phyloP scores from a whole-genome alignment of 1,140 invertebrate species.

The Leptestheria dahalacensis region DNA sequence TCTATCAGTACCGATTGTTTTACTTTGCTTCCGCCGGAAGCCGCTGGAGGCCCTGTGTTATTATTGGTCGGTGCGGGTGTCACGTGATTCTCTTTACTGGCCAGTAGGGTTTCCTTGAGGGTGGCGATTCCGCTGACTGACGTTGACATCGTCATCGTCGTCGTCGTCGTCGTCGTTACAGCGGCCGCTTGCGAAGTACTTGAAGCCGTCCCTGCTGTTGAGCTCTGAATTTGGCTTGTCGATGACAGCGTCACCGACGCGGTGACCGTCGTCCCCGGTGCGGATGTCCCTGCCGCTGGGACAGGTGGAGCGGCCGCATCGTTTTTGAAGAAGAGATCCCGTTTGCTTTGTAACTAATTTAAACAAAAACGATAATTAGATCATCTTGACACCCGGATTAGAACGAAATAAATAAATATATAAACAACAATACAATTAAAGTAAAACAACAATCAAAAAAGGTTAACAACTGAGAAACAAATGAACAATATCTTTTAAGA shows the following conservation, averaged over 20 bases:
- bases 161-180: not conserved
- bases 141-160: not conserved
- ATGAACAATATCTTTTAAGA: not conserved
- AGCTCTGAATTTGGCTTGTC: not conserved
- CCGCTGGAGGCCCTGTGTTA: not conserved
- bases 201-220: not conserved
- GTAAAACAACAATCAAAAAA: not conserved
- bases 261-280: not conserved
- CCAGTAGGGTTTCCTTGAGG: constrained; percentile 13
- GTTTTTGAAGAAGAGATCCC: constrained; percentile 58
- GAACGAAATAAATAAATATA: not conserved
- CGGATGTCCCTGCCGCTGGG: not conserved
- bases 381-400: not conserved
- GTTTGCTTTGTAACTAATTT: constrained; percentile 57
- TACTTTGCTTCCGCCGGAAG: constrained; percentile 9
- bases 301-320: constrained; percentile 18
- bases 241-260: not conserved
- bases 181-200: not conserved
- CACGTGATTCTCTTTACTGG: constrained; percentile 11
- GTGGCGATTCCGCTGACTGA: constrained; percentile 3
- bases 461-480: not conserved
- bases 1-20: too few relatives aligned
- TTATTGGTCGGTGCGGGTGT: not conserved
- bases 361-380: constrained; percentile 19
- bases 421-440: not conserved